Base-by-base conservation (phyloP, 2,888 invertebrate genomes). In the Trisateles emortualis region DNA sequence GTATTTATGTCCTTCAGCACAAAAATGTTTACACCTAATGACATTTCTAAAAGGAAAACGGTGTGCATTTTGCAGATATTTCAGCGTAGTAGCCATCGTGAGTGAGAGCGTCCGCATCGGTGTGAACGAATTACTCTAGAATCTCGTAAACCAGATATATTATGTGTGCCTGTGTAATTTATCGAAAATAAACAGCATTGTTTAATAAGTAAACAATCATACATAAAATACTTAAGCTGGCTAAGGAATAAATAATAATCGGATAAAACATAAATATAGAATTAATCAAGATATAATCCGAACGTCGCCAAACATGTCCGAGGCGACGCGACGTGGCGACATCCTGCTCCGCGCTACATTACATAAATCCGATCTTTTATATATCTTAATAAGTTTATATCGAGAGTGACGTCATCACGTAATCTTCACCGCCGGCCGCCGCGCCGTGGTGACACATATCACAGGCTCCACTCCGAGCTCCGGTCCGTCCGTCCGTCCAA, bases 271-370 rank as follows among this genome's bases (percentile, higher is more conserved):
- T 32, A 38, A 39, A 33, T 26, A n/a, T n/a, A 16, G 36, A 42
- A 57, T 64, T 52, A 30, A 52, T 66, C 56, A 68, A 47, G 53
- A 54, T 60, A n/a, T 54, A 57, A 9, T 11, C 1, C 14, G 6
- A 10, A 26, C 35, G 16, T 29, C 43, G 29, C 41, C 30, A 14
- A 56, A 53, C 49, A 36, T 38, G 26, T 41, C 52, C 46, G 16
- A 42, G n/a, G n/a, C n/a, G n/a, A n/a, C n/a, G n/a, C n/a, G n/a
- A n/a, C n/a, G n/a, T n/a, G n/a, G n/a, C 3, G 2, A 5, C 19
- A 44, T 40, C 38, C 40, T 39, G 44, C 4, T 41, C n/a, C 9
- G 14, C 5, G 19, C 14, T 19, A 29, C 14, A 43, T 36, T 14
- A 36, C 26, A 19, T 38, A 29, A 46, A 46, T 41, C 32, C 5